Percentiles rank a stretch among this genome's conserved stretches.
phyloP scores from a whole-genome alignment of 1,140 invertebrate species.

The Solenopsis fugax region DNA sequence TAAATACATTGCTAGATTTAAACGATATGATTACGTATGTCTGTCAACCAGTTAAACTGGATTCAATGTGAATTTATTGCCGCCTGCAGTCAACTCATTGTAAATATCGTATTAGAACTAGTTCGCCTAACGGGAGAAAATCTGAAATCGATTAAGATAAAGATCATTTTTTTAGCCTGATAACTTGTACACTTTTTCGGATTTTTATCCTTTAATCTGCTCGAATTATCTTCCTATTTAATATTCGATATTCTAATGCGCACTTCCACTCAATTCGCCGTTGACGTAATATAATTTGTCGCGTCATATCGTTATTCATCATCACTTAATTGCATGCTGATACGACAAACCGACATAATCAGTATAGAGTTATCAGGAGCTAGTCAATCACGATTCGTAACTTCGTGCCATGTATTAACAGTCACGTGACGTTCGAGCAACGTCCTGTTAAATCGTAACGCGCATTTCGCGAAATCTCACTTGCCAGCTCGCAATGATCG shows the following conservation, averaged over 20 bases:
- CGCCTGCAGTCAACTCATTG: slow-evolving; percentile 13
- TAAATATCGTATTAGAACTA: slow-evolving; percentile 43
- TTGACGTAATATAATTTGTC: neutral
- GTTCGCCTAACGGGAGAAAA: slow-evolving; percentile 37
- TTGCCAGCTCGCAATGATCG: neutral
- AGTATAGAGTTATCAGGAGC: neutral
- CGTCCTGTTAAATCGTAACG: too few species aligned
- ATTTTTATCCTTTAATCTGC: neutral
- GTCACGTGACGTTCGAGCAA: neutral
- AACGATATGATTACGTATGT: slow-evolving; percentile 56
- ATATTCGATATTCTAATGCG: neutral
- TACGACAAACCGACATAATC: neutral
- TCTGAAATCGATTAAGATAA: slow-evolving; percentile 37
- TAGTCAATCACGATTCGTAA: neutral
- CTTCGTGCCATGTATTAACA: neutral
- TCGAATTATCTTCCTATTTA: neutral
- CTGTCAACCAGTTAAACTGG: slow-evolving; percentile 62
- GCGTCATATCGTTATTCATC: neutral
- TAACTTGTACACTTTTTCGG: neutral
- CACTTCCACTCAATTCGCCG: neutral
- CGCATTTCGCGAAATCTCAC: neutral
- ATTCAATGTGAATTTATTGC: slow-evolving; percentile 52
- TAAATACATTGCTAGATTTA: slow-evolving; percentile 52
- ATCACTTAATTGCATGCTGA: neutral
- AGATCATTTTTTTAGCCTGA: neutral